These are phyloP conservation scores for Tupaia chinensis DNA, from an alignment of 2,113 vertebrate genomes.

Conservation along the genomic window DNA sequence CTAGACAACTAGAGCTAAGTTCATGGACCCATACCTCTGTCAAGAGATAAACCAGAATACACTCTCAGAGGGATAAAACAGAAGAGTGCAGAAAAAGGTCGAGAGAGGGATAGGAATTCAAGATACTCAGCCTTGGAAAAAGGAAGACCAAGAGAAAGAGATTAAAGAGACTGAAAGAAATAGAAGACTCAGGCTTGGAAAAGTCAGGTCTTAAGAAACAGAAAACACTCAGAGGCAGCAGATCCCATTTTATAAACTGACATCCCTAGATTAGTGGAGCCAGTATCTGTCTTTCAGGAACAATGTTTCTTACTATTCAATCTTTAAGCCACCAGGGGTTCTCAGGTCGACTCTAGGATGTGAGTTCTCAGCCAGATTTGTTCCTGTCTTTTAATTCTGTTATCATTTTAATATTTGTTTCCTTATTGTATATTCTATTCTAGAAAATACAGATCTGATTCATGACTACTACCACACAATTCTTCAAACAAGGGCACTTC, in stretches of 20 bases:
- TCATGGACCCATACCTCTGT: neutral
- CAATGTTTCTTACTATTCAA: rapidly evolving
- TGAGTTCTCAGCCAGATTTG: neutral
- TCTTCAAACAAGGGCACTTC: neutral
- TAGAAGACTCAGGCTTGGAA: neutral
- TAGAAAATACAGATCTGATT: neutral
- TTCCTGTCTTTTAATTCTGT: neutral
- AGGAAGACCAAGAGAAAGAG: neutral
- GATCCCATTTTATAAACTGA: neutral
- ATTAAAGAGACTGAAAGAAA: neutral
- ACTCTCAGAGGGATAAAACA: neutral
- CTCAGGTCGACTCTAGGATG: neutral
- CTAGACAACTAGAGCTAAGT: neutral
- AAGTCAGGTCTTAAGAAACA: neutral
- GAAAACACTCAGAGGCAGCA: neutral
- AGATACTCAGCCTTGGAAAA: neutral
- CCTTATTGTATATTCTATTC: neutral
- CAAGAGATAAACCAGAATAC: neutral
- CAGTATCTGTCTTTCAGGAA: neutral
- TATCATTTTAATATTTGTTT: neutral
- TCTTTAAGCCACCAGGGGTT: too few species aligned
- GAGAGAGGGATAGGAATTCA: neutral
- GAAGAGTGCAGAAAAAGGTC: neutral
- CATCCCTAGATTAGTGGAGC: too few species aligned
- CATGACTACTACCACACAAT: rapidly evolving